Evolutionary conservation across 2,888 invertebrate species (phyloP).

Genomic region (Liodrosophila aerea): DNA sequence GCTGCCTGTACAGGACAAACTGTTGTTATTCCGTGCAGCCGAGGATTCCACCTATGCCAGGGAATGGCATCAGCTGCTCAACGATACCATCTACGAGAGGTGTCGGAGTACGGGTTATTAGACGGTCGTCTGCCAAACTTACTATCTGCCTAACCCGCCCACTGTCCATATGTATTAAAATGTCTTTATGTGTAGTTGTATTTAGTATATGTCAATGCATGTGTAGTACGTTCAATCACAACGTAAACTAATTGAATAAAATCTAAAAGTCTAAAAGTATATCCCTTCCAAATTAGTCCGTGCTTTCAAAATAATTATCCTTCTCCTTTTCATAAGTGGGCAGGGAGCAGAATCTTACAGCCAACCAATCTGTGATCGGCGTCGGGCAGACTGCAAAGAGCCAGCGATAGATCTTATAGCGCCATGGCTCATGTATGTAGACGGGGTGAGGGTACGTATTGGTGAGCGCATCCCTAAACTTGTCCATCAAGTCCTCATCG

Average conservation of each 20-base stretch:
- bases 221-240: neutral
- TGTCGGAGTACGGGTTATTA: slow-evolving; percentile 74
- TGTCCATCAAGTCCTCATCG: slow-evolving; percentile 84
- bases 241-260: neutral
- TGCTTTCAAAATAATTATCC: too few relatives aligned
- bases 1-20: slow-evolving; percentile 73
- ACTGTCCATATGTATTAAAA: slow-evolving; percentile 3
- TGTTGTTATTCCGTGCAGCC: slow-evolving; percentile 79
- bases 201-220: neutral
- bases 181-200: slow-evolving; percentile 18
- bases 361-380: slow-evolving; percentile 84
- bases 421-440: slow-evolving; percentile 88
- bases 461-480: slow-evolving; percentile 86
- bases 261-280: neutral
- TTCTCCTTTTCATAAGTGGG: slow-evolving; percentile 82
- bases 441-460: slow-evolving; percentile 84
- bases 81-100: slow-evolving; percentile 79
- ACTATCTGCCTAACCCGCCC: slow-evolving; percentile 18
- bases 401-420: slow-evolving; percentile 86
- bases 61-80: slow-evolving; percentile 82
- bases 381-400: slow-evolving; percentile 86
- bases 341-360: slow-evolving; percentile 86
- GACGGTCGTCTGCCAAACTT: slow-evolving; percentile 1
- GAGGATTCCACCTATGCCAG: slow-evolving; percentile 79
- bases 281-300: too few relatives aligned